Base-by-base conservation (phyloP, 1,140 invertebrate species). In the Mya arenaria region DNA sequence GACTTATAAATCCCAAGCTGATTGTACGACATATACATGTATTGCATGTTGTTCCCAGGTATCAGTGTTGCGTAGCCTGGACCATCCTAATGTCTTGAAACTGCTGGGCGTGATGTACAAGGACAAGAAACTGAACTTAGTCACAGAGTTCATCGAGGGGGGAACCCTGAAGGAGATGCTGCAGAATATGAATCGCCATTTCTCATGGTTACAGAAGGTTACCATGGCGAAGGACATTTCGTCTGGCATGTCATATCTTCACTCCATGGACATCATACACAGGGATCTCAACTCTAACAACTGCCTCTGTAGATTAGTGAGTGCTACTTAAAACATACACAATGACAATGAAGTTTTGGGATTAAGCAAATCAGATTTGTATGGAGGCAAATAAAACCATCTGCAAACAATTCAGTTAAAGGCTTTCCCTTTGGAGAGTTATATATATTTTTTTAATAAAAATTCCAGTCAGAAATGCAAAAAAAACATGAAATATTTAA, bases 21-120 rank as follows among this genome's bases (percentile, higher is more conserved):
- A n/a, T 13, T 48, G 44, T 13, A 48, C 10, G n/a, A 48, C 10
- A 13, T 48, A 48, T 48, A n/a, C 23, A 28, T 62, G 30, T 62
- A 62, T 23, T 28, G 1, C 15, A 17, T 30, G 62, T 0, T 65
- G 4, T 28, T 87, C 89, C 66, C 85, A 96, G 96, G 96, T 97
- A 56, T 97, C 97, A 10, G 97, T 98, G 23, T 93, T 98, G 36
- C 94, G 97, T 13, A 97, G 96, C 68, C 93, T 99, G 60, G 95
- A 96, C 87, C 97, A 99, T 93, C 96, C 96, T 5, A 98, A 98
- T 92, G 97, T 98, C 44, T 93, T 99, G 55, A 94, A 97, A 55
- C 98, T 99, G 90, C 97, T 98, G 81, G 98, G 97, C 0, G 97
- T 99, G 2, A 93, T 99, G 48, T 98, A 98, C 91, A 97, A 98